phyloP scores from a whole-genome alignment of 2,888 invertebrate genomes.

The Phyllotreta cruciferae region DNA sequence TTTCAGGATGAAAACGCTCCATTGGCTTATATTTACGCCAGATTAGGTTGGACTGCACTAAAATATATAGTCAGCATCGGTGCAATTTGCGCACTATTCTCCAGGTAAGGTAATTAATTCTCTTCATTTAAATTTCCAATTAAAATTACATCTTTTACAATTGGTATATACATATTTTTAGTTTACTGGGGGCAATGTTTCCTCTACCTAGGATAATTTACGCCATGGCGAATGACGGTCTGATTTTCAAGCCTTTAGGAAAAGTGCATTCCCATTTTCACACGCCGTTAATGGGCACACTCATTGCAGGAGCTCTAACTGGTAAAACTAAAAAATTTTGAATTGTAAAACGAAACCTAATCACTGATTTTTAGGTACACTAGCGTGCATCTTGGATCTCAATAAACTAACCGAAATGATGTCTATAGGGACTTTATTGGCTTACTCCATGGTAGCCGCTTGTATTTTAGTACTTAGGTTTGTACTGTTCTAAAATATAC shows the following conservation, averaged over 20 bases:
- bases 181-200: slow-evolving; percentile 81
- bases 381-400: slow-evolving; percentile 85
- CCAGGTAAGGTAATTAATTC: no score
- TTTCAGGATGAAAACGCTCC: slow-evolving; percentile 64
- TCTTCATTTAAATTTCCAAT: not conserved
- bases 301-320: slow-evolving; percentile 73
- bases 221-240: slow-evolving; percentile 86
- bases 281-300: slow-evolving; percentile 77
- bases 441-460: slow-evolving; percentile 89
- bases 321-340: slow-evolving; percentile 58
- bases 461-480: slow-evolving; percentile 84
- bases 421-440: slow-evolving; percentile 86
- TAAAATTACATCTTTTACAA: not conserved
- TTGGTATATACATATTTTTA: slow-evolving; percentile 56
- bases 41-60: slow-evolving; percentile 77
- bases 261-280: slow-evolving; percentile 73
- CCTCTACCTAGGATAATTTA: slow-evolving; percentile 84
- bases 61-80: slow-evolving; percentile 84
- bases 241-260: slow-evolving; percentile 76
- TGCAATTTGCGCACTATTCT: slow-evolving; percentile 79
- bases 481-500: slow-evolving; percentile 38
- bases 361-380: slow-evolving; percentile 65
- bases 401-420: slow-evolving; percentile 87
- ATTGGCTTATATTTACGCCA: slow-evolving; percentile 75
- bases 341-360: not conserved